Base-by-base conservation (phyloP, 2,113 vertebrate species). In the Aramus guarauna region DNA sequence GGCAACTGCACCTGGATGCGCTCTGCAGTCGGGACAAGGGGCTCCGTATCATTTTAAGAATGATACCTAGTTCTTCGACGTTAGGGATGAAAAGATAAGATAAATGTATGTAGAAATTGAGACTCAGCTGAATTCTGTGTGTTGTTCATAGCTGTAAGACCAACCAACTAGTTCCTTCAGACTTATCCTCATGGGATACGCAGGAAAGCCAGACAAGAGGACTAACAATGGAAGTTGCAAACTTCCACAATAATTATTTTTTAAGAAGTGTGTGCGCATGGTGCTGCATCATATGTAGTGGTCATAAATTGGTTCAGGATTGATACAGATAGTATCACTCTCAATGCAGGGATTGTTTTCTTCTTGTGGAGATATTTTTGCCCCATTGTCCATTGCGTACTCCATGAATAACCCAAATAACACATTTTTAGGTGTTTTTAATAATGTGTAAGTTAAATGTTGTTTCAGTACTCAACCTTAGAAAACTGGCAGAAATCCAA, bases 1-100 rank as follows among this genome's bases (percentile, higher is more conserved):
- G 0, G 6, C 39, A 91, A 9, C 32, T 41, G 41, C 8, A 37
- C 21, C 19, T 56, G 68, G 23, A 18, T 0, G 0, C 1, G 1
- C 0, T 4, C 62, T 72, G 72, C 17, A 59, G 32, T 5, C 0
- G 0, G 27, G 23, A 53, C 34, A 14, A 4, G 27, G 32, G 12
- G 15, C 8, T 83, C 58, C 6, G 0, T 18, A 9, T 18, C 0
- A 62, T 48, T 74, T 75, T 48, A 52, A 47, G 43, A 82, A 60
- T 29, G 11, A 69, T 17, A 72, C 12, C 26, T 53, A 15, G 16
- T 72, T 72, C 63, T 90, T 29, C 79, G 62, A 78, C 55, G 23
- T 22, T 63, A 86, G 14, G 21, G 45, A 17, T n/a, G 15, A 63
- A 90, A 83, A 88, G 23, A 34, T 27, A 50, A 78, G 92, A 63